Percentiles rank a stretch among this genome's conserved stretches.
These are phyloP conservation scores for Aratinga solstitialis DNA, from an alignment of 2,797 vertebrate species.

Conservation along the genomic window DNA sequence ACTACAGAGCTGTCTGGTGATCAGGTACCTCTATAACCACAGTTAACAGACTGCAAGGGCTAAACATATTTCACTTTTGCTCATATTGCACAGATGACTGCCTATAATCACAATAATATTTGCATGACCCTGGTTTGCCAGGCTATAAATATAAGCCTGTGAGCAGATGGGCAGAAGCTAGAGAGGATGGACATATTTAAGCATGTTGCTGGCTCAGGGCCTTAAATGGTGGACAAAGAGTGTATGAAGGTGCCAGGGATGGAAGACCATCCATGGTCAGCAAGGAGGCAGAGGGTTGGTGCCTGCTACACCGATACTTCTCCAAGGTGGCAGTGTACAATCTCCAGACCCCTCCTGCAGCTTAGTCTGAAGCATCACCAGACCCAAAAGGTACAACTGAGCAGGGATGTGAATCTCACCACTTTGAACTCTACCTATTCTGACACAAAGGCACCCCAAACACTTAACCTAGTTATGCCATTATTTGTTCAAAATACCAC, in stretches of 20 bases:
- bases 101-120: background rate
- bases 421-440: background rate
- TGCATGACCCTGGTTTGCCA: background rate
- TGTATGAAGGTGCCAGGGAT: background rate
- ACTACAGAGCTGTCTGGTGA: background rate
- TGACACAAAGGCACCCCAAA: background rate
- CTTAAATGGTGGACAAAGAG: background rate
- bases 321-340: background rate
- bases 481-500: background rate
- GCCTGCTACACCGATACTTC: rapidly evolving
- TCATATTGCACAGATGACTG: background rate
- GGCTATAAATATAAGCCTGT: background rate
- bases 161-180: background rate
- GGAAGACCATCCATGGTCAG: rapidly evolving
- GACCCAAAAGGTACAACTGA: rapidly evolving
- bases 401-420: background rate
- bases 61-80: background rate
- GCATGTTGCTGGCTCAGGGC: background rate
- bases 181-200: background rate
- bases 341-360: background rate
- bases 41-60: background rate
- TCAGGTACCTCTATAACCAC: background rate
- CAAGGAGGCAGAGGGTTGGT: background rate
- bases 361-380: background rate
- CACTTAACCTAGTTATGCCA: background rate